phyloP scores from a whole-genome alignment of 2,888 invertebrate species.

The Tetramorium bicarinatum region DNA sequence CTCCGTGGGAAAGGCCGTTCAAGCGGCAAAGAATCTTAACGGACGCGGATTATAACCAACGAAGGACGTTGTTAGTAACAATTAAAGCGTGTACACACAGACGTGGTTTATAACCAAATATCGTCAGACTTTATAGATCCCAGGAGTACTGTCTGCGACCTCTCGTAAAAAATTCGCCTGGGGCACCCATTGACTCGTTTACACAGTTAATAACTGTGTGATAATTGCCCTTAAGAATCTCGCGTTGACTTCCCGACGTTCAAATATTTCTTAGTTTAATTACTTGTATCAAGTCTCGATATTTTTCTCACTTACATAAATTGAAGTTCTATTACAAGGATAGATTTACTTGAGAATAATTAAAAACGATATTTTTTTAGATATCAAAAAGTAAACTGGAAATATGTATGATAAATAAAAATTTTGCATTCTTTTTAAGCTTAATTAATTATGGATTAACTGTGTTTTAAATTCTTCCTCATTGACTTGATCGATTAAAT shows the following conservation, averaged over 20 bases:
- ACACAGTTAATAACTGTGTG: conserved; percentile 73
- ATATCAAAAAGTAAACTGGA: neutral
- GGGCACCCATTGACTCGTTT: conserved; percentile 40
- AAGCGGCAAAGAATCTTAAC: conserved; percentile 55
- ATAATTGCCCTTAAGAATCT: conserved; percentile 73
- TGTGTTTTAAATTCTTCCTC: neutral
- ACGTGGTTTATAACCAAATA: conserved; percentile 62
- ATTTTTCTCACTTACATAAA: neutral
- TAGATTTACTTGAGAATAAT: neutral
- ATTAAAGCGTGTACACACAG: conserved; percentile 46
- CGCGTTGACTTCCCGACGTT: conserved; percentile 60
- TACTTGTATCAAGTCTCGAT: neutral
- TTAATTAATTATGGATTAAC: neutral
- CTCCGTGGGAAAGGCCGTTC: conserved; percentile 37
- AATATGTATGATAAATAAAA: neutral
- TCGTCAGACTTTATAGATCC: conserved; percentile 67
- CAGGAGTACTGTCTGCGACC: conserved; percentile 44
- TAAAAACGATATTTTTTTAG: neutral
- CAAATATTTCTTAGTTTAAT: neutral
- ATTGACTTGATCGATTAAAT: neutral
- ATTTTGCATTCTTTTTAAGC: neutral
- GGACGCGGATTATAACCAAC: conserved; percentile 54
- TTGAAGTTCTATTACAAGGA: neutral
- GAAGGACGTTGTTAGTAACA: conserved; percentile 66
- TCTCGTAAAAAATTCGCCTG: conserved; percentile 39